phyloP scores from a whole-genome alignment of 2,113 vertebrate species.

The Cebus imitator region DNA sequence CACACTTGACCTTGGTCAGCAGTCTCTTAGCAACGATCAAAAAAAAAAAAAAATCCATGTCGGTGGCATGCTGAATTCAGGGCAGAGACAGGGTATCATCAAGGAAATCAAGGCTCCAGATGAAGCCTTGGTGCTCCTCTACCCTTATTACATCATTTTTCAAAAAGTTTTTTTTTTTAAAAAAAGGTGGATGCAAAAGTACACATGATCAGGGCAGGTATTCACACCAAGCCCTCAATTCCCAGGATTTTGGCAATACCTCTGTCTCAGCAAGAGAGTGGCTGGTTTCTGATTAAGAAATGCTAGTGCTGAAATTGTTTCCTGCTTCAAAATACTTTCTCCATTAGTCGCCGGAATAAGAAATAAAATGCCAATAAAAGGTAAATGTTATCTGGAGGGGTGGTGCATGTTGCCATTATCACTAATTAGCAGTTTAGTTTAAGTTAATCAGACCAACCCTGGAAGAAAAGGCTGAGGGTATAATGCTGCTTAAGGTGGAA shows the following conservation, averaged over 20 bases:
- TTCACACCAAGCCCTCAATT: not conserved
- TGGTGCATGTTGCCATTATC: not conserved
- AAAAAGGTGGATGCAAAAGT: not conserved
- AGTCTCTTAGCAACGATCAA: constrained; percentile 58
- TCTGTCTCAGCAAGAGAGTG: not conserved
- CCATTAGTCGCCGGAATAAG: not conserved
- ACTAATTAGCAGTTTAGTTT: not conserved
- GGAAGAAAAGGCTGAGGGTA: not conserved
- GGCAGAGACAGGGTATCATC: not conserved
- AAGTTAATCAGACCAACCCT: not conserved
- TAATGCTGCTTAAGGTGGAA: no score
- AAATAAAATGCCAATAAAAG: not conserved
- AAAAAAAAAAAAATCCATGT: not conserved
- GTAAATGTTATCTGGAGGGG: not conserved
- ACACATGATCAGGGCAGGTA: not conserved
- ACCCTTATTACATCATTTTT: not conserved
- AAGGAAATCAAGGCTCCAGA: not conserved
- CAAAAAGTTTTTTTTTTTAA: no score
- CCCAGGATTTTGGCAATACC: not conserved
- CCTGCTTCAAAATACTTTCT: not conserved
- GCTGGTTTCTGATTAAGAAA: constrained; percentile 14
- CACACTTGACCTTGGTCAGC: constrained; percentile 45
- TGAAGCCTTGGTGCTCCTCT: not conserved
- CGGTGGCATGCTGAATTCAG: not conserved
- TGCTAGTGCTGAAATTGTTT: not conserved